A percentile compares a stretch with the other conserved stretches of the same genome.
Evolutionary conservation across 1,140 invertebrate genomes (phyloP).

Genomic region (Teleopsis dalmanni): DNA sequence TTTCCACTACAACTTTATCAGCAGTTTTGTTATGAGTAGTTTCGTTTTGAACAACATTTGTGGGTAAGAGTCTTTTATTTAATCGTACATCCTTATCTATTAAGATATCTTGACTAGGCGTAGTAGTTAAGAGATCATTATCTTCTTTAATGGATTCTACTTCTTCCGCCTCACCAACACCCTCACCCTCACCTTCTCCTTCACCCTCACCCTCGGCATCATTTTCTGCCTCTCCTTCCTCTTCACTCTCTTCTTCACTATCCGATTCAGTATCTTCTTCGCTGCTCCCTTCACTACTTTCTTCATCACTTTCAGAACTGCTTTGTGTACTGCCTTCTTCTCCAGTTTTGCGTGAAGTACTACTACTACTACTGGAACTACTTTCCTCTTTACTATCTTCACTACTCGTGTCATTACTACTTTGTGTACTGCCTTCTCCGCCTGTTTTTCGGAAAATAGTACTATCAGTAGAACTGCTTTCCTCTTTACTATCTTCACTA

Average conservation of each 20-base stretch:
- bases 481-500: neutral
- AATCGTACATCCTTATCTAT: too few species aligned
- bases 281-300: neutral
- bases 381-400: neutral
- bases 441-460: neutral
- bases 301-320: neutral
- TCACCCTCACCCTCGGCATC: constrained; percentile 16
- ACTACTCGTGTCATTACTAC: neutral
- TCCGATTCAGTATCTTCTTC: constrained; percentile 13
- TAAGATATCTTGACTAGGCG: too few species aligned
- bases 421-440: neutral
- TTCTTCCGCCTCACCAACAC: neutral
- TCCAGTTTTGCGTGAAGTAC: neutral
- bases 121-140: neutral
- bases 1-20: too few species aligned
- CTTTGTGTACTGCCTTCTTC: neutral
- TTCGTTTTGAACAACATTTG: too few species aligned
- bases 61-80: too few species aligned
- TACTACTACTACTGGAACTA: neutral
- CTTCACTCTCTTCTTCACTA: constrained; percentile 11
- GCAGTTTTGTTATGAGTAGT: too few species aligned
- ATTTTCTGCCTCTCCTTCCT: constrained; percentile 12
- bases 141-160: neutral
- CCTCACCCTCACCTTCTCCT: neutral
- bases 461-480: too few species aligned